These are phyloP conservation scores for Xanthorhoe designata DNA, from an alignment of 2,888 invertebrate species.

Conservation along the genomic window DNA sequence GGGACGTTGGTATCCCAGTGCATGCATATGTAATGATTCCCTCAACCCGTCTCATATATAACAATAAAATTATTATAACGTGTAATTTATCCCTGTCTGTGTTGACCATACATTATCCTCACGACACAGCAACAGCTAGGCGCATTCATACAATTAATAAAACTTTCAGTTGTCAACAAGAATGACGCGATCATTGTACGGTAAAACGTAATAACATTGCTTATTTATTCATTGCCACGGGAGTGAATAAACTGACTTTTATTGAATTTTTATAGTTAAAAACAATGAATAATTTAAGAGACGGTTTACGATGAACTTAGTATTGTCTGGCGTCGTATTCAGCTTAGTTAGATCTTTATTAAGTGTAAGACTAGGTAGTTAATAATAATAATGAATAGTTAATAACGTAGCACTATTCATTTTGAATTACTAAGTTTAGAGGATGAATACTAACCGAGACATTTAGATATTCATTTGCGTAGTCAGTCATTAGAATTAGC, in stretches of 20 bases:
- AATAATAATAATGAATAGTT: constrained; percentile 58
- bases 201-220: constrained; percentile 42
- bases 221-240: constrained; percentile 50
- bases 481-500: constrained; percentile 72
- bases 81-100: constrained; percentile 60
- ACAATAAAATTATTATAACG: constrained; percentile 63
- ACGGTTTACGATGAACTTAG: constrained; percentile 20
- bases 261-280: constrained; percentile 49
- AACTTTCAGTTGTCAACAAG: constrained; percentile 53
- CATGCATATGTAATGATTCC: constrained; percentile 59
- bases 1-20: constrained; percentile 50
- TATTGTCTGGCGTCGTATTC: constrained; percentile 57
- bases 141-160: constrained; percentile 56
- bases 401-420: constrained; percentile 65
- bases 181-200: constrained; percentile 51
- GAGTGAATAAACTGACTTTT: constrained; percentile 47
- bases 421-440: constrained; percentile 82
- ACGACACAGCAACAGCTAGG: constrained; percentile 46
- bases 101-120: constrained; percentile 50
- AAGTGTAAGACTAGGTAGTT: constrained; percentile 61
- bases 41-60: constrained; percentile 48
- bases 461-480: constrained; percentile 75
- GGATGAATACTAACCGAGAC: constrained; percentile 75
- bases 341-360: constrained; percentile 58
- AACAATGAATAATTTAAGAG: constrained; percentile 50